Evolutionary conservation across 2,888 invertebrate species (phyloP).

Genomic region (Trachelus tabidus): DNA sequence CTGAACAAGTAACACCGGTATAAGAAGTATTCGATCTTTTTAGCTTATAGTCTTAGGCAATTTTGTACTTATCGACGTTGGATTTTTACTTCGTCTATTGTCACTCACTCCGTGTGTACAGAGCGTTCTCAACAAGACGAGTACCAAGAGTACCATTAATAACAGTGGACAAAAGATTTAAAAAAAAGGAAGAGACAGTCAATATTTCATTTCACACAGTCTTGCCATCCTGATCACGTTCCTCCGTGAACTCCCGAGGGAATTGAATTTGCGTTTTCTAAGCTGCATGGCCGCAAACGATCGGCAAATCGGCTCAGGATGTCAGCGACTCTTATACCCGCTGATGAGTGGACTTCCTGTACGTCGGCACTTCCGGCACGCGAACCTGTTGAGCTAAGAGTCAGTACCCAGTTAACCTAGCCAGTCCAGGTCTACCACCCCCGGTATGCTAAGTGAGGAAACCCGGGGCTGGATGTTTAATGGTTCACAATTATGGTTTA

Average conservation of each 20-base stretch:
- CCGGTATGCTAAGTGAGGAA: constrained; percentile 2
- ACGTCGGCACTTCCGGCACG: constrained; percentile 56
- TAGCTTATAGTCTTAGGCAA: constrained; percentile 48
- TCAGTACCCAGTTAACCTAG: neutral
- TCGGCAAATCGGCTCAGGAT: neutral
- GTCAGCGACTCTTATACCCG: neutral
- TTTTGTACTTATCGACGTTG: constrained; percentile 59
- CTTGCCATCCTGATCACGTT: neutral
- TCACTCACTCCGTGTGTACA: neutral
- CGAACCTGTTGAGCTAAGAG: constrained; percentile 57
- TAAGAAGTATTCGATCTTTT: neutral
- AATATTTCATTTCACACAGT: neutral
- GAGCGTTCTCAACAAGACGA: neutral
- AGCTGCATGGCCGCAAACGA: constrained; percentile 14
- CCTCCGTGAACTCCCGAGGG: neutral
- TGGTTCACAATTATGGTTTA: neutral
- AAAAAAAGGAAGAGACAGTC: neutral
- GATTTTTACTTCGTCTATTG: neutral
- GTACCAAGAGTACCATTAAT: neutral
- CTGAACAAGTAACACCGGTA: neutral
- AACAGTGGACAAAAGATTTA: neutral
- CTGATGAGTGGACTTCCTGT: constrained; percentile 58
- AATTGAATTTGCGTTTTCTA: neutral
- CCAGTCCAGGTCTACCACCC: neutral
- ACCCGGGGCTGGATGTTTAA: neutral